Conservation (phyloP, 1,140 invertebrate species). For the Zaprionus vittiger region DNA sequence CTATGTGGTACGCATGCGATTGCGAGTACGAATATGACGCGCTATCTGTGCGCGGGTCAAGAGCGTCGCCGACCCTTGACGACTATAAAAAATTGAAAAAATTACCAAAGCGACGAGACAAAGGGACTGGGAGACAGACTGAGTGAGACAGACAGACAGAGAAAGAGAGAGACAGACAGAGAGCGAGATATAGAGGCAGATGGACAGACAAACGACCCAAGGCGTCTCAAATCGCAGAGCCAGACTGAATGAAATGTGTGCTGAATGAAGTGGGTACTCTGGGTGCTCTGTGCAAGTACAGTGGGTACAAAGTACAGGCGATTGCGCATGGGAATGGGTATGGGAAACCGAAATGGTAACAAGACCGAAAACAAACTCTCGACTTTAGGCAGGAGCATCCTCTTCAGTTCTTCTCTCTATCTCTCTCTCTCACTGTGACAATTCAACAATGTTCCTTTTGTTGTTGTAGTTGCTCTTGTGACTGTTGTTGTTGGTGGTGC, state of each 20-base stretch:
- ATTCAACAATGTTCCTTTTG: conserved; percentile 17
- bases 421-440: conserved; percentile 17
- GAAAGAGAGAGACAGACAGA: not conserved
- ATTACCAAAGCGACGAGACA: conserved; percentile 61
- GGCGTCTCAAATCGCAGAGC: conserved; percentile 58
- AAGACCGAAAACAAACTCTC: conserved; percentile 33
- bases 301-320: conserved; percentile 13
- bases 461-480: conserved; percentile 3
- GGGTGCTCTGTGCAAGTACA: not conserved
- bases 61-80: conserved; percentile 58
- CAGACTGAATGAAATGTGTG: conserved; percentile 63
- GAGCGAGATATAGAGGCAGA: not conserved
- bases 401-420: not conserved
- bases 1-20: not conserved
- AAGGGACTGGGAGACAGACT: not conserved
- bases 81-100: conserved; percentile 74
- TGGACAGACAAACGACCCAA: conserved; percentile 16
- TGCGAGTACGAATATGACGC: conserved; percentile 2
- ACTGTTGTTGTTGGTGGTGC: conserved; percentile 44
- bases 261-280: conserved; percentile 75
- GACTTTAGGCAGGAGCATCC: conserved; percentile 9
- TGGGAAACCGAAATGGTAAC: conserved; percentile 39
- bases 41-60: conserved; percentile 56
- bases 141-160: not conserved
- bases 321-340: conserved; percentile 26